Evolutionary conservation across 2,797 vertebrate genomes (phyloP).

Genomic region (Cetoscarus ocellatus): DNA sequence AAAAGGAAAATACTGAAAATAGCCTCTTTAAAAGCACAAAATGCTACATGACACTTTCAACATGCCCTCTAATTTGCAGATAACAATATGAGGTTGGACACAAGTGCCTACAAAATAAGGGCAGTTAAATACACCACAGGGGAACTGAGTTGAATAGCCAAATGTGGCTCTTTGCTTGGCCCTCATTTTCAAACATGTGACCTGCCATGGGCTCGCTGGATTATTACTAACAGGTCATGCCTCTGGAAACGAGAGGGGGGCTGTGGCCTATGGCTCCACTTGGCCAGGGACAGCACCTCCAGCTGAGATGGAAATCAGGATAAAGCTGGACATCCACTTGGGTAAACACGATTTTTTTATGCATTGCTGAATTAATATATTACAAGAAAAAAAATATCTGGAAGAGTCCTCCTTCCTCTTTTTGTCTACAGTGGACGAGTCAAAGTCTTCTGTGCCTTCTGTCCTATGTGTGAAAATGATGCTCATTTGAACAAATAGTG

Average conservation of each 20-base stretch:
- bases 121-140: conserved; percentile 65
- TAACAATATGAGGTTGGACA: too few relatives aligned
- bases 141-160: conserved; percentile 48
- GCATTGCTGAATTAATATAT: too few relatives aligned
- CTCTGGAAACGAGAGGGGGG: conserved; percentile 28
- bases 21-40: conserved; percentile 31
- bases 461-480: background rate
- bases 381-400: too few relatives aligned
- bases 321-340: conserved; percentile 1
- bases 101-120: conserved; percentile 49
- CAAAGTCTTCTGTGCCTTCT: background rate
- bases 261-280: background rate
- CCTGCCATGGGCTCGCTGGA: conserved; percentile 42
- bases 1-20: conserved; percentile 26
- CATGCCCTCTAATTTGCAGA: conserved; percentile 37
- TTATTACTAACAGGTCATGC: conserved; percentile 64
- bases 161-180: conserved; percentile 30
- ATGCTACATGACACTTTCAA: conserved; percentile 12
- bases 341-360: background rate
- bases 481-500: conserved; percentile 6
- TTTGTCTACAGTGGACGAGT: background rate
- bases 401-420: background rate
- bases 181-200: conserved; percentile 56
- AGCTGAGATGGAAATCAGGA: conserved; percentile 24
- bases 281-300: conserved; percentile 22